Base-by-base conservation (phyloP, 2,888 invertebrate genomes). In the Zhuqinia jingwanae region DNA sequence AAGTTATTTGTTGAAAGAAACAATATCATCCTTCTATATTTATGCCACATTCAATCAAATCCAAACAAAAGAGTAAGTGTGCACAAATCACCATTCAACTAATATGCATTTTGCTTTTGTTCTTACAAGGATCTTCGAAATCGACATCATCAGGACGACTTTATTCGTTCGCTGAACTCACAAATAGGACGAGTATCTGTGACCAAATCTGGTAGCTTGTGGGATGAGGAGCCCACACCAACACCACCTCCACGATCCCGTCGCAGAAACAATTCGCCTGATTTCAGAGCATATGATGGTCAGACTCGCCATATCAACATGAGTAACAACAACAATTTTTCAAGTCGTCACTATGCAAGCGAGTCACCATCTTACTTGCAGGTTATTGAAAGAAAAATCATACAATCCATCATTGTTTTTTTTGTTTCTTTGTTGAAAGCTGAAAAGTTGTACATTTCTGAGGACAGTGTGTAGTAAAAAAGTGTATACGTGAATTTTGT, bases 231-330 rank as follows among this genome's bases (percentile, higher is more conserved):
- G 87, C 88, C 89, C 84, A 89, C 90, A 84, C 89, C 90, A 88
- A 90, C 91, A 89, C 90, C 91, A 79, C 91, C 91, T 83, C 91
- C 91, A 85, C 91, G 90, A 75, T 89, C 90, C 88, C 89, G 89
- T 80, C 91, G 91, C 82, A 89, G 90, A 63, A 86, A 89, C 87
- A 90, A 90, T 85, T 91, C 91, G 60, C 91, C 91, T 30, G 91
- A 91, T 75, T 83, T 88, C 58, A 88, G 90, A 88, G 22, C 68
- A 58, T 86, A 86, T 58, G 63, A 79, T 68, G 89, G 89, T 68
- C 91, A 91, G 45, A 90, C 82, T 68, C 68, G 87, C 82, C 88
- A 87, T 73, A 85, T 83, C 88, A 85, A 88, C 85, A 85, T 82
- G 79, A 73, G 89, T 86, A 90, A 89, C 89, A 90, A 89, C 87